Conservation (phyloP, 2,797 vertebrate genomes). For the Peromyscus attwateri region DNA sequence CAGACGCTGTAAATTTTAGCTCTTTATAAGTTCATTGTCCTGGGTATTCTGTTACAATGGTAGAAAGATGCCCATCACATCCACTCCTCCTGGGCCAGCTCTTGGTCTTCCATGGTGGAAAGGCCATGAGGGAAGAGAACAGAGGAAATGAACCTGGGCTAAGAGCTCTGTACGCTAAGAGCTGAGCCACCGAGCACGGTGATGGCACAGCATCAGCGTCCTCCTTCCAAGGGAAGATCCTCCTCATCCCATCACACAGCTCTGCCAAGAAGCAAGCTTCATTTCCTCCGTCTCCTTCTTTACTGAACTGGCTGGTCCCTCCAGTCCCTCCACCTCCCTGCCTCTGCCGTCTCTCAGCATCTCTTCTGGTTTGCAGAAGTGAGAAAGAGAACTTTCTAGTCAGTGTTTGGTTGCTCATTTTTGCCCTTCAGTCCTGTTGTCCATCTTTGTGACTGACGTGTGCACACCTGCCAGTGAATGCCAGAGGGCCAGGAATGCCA, state of each 20-base stretch:
- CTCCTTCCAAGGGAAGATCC: background rate
- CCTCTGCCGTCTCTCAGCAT: background rate
- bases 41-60: background rate
- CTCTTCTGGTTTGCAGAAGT: background rate
- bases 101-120: background rate
- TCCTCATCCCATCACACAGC: no score
- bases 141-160: background rate
- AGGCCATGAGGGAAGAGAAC: background rate
- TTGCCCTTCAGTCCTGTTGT: background rate
- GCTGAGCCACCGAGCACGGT: background rate
- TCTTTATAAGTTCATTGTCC: background rate
- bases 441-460: background rate
- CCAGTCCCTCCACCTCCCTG: background rate
- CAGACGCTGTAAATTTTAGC: no score
- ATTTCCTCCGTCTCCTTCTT: background rate
- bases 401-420: background rate
- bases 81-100: background rate
- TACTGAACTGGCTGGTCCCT: background rate
- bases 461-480: background rate
- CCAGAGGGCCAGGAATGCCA: background rate
- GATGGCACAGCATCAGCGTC: background rate
- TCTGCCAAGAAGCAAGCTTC: background rate
- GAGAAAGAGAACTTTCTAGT: background rate
- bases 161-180: background rate
- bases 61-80: background rate